Evolutionary conservation across 2,888 invertebrate genomes (phyloP).

Genomic region (Troides aeacus): DNA sequence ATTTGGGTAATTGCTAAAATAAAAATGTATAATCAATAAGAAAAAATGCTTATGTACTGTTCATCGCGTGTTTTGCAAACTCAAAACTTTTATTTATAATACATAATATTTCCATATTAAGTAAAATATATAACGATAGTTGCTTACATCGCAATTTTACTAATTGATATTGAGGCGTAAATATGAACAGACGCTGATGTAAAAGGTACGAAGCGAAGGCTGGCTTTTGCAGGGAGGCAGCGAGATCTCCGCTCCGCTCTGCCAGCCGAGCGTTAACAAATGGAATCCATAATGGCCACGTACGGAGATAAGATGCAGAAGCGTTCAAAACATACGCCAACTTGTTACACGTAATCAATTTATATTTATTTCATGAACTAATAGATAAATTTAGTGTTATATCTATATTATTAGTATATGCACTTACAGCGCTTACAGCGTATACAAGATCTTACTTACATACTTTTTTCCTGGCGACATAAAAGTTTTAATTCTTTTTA

Average conservation of each 20-base stretch:
- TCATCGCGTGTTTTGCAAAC: background rate
- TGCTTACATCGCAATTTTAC: background rate
- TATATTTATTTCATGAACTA: background rate
- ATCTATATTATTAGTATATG: background rate
- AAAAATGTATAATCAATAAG: too few relatives aligned
- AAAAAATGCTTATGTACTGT: too few relatives aligned
- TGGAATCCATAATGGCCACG: conserved; percentile 53
- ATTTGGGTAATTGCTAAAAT: too few relatives aligned
- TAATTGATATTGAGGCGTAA: background rate
- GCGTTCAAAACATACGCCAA: conserved; percentile 32
- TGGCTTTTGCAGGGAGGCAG: conserved; percentile 49
- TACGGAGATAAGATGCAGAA: conserved; percentile 39
- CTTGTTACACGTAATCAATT: conserved; percentile 30
- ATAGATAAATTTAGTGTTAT: background rate
- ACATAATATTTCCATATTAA: background rate
- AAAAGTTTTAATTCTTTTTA: too few relatives aligned
- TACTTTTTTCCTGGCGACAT: too few relatives aligned
- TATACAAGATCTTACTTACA: too few relatives aligned
- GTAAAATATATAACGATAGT: background rate
- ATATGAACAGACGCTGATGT: conserved; percentile 3
- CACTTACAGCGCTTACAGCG: too few relatives aligned
- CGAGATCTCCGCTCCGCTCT: conserved; percentile 52
- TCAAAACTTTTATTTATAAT: background rate
- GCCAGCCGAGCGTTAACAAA: conserved; percentile 66
- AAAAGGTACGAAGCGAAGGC: conserved; percentile 41